A percentile compares a stretch with the other conserved stretches of the same genome.
Evolutionary conservation across 2,113 vertebrate genomes (phyloP).

Genomic region (Calidris pygmaea): DNA sequence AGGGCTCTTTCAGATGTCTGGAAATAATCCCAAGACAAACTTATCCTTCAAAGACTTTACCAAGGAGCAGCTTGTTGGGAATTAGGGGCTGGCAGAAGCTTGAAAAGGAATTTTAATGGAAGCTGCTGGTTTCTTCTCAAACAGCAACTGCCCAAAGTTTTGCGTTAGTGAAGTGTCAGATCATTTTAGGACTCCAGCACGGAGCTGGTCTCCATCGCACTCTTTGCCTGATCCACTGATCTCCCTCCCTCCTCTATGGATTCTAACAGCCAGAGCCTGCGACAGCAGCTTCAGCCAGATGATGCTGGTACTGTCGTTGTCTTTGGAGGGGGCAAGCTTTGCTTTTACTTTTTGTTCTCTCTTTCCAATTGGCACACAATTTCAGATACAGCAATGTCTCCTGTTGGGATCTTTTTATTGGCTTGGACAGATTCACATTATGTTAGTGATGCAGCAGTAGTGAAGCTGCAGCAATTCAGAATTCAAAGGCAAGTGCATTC

Average conservation of each 20-base stretch:
- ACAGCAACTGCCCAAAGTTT: not conserved
- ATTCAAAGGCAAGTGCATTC: not conserved
- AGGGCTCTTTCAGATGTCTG: not conserved
- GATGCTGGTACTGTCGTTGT: not conserved
- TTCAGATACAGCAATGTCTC: not conserved
- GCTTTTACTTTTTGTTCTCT: not conserved
- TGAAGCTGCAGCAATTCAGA: not conserved
- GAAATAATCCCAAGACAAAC: not conserved
- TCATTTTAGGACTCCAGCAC: not conserved
- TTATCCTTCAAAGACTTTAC: not conserved
- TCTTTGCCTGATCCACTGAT: not conserved
- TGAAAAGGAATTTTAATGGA: not conserved
- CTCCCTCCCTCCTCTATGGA: not conserved
- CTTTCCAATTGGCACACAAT: not conserved
- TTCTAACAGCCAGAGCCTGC: not conserved
- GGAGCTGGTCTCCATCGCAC: not conserved
- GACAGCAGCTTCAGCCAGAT: not conserved
- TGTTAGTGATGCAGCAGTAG: not conserved
- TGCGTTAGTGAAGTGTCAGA: not conserved
- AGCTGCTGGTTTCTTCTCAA: not conserved
- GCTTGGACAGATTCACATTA: not conserved
- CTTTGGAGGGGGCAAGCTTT: not conserved
- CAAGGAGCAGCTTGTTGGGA: not conserved
- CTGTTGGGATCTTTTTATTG: not conserved
- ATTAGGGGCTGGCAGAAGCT: not conserved